phyloP scores from a whole-genome alignment of 2,797 vertebrate species.

The Halcyon badia region DNA sequence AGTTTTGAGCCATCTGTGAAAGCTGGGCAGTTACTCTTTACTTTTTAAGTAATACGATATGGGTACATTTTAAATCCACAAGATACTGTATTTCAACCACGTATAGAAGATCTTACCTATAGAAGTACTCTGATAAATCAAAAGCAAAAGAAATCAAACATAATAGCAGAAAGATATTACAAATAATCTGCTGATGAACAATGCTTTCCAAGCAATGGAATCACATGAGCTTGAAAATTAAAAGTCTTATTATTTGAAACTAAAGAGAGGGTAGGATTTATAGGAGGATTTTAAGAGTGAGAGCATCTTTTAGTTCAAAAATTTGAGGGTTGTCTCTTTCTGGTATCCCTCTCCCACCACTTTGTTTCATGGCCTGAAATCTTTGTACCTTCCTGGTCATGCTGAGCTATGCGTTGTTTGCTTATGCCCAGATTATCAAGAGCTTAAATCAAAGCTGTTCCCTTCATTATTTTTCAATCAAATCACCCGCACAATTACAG shows the following conservation, averaged over 20 bases:
- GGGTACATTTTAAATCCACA: neutral
- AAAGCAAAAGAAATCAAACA: neutral
- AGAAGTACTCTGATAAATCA: neutral
- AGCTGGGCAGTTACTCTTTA: fast-evolving
- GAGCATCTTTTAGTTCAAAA: neutral
- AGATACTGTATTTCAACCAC: neutral
- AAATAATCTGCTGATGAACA: neutral
- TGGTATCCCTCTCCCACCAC: neutral
- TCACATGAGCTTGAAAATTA: neutral
- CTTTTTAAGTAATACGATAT: neutral
- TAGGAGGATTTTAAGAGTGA: neutral
- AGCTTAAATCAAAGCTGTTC: neutral
- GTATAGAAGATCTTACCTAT: neutral
- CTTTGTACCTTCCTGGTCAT: neutral
- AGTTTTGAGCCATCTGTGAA: neutral
- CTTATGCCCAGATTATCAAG: neutral
- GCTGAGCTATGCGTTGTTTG: neutral
- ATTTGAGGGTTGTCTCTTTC: fast-evolving
- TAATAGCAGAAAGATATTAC: neutral
- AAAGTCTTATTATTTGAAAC: neutral
- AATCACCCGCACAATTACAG: neutral
- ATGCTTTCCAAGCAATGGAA: neutral
- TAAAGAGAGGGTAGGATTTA: neutral
- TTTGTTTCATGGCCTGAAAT: neutral
- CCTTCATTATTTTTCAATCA: slow-evolving; percentile 4